Percentiles rank a stretch among this genome's conserved stretches.
Evolutionary conservation across 1,140 invertebrate species (phyloP).

Genomic region (Polyergus mexicanus): DNA sequence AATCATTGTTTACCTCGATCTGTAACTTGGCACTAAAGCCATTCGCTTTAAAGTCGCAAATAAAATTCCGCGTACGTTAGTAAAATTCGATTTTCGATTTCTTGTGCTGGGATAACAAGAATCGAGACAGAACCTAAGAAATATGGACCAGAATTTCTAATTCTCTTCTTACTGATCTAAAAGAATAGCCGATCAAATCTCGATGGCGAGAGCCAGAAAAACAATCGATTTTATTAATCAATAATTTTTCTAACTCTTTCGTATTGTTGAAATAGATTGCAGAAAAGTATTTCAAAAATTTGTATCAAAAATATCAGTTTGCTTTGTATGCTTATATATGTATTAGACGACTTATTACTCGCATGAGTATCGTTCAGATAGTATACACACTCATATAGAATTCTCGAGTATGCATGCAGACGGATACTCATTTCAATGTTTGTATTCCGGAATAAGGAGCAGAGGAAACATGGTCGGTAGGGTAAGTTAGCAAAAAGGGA

Average conservation of each 20-base stretch:
- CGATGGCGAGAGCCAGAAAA: neutral
- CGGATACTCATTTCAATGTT: slow-evolving; percentile 63
- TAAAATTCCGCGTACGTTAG: slow-evolving; percentile 44
- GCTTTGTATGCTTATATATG: slow-evolving; percentile 8
- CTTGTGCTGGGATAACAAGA: slow-evolving; percentile 2
- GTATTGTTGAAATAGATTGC: neutral
- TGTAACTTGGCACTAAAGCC: slow-evolving; percentile 54
- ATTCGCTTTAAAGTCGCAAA: slow-evolving; percentile 55
- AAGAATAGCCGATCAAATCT: neutral
- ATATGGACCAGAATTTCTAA: slow-evolving; percentile 41
- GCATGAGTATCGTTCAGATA: neutral
- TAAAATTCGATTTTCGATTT: slow-evolving; percentile 54
- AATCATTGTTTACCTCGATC: slow-evolving; percentile 59
- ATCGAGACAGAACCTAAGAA: slow-evolving; percentile 1
- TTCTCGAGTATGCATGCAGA: slow-evolving; percentile 15
- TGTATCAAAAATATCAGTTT: slow-evolving; percentile 9
- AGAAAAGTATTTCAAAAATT: slow-evolving; percentile 6
- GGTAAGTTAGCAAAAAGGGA: slow-evolving; percentile 58
- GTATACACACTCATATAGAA: neutral
- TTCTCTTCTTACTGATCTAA: slow-evolving; percentile 6
- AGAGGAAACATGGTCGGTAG: slow-evolving; percentile 59
- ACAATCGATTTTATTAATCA: neutral
- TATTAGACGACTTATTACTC: neutral
- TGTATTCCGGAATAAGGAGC: slow-evolving; percentile 53
- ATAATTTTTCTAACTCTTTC: neutral